Conservation (phyloP, 2,797 vertebrate species). For the Heterohyrax brucei region DNA sequence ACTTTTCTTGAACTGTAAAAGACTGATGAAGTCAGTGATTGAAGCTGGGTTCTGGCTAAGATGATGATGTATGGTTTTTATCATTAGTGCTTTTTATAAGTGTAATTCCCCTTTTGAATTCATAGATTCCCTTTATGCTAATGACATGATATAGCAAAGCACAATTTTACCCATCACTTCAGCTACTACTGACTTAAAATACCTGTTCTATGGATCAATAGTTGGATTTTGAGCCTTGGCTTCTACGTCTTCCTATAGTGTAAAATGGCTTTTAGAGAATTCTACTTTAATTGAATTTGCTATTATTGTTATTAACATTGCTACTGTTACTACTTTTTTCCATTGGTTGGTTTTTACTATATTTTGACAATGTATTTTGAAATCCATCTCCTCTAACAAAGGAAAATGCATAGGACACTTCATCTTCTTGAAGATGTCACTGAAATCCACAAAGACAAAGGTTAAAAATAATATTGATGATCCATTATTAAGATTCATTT, state of each 20-base stretch:
- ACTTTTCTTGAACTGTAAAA: slow-evolving; percentile 30
- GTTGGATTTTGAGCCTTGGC: slow-evolving; percentile 1
- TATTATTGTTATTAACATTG: neutral
- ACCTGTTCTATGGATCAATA: neutral
- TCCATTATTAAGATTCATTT: slow-evolving; percentile 23
- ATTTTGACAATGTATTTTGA: slow-evolving; percentile 37
- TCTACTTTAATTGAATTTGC: neutral
- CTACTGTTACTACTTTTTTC: neutral
- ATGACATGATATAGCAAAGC: neutral
- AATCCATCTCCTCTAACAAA: neutral
- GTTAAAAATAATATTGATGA: neutral
- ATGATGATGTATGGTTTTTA: neutral
- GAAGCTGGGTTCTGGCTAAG: slow-evolving; percentile 10
- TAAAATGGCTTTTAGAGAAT: slow-evolving; percentile 39
- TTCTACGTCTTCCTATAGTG: neutral
- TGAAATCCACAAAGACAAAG: neutral
- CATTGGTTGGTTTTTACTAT: neutral
- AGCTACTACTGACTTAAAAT: slow-evolving; percentile 35
- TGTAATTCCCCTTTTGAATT: neutral
- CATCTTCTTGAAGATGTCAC: slow-evolving; percentile 32
- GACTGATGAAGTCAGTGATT: neutral
- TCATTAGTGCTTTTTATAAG: neutral
- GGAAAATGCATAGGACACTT: neutral
- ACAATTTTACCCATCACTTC: neutral
- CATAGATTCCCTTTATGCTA: neutral